Percentiles rank a stretch among this genome's conserved stretches.
Conservation (phyloP, 64 coral and sea anemone genomes). For the Stichodactyla helianthus region DNA sequence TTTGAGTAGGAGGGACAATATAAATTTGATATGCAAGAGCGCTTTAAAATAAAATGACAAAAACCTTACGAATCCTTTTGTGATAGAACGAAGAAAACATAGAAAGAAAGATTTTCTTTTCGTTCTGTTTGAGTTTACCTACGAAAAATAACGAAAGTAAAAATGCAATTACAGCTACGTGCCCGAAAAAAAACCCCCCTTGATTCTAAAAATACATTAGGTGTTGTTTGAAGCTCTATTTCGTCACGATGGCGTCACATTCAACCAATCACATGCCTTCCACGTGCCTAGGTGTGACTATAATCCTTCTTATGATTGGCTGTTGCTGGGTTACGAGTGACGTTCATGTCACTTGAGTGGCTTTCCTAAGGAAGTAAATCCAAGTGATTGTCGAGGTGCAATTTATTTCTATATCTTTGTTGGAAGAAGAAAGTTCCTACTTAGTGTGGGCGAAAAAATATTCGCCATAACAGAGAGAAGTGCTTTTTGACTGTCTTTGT, state of each 20-base stretch:
- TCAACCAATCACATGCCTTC: constrained; percentile 29
- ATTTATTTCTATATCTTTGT: constrained; percentile 17
- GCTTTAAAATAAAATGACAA: not conserved
- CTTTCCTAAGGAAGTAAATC: not conserved
- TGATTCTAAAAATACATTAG: constrained; percentile 17
- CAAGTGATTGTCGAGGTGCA: not conserved
- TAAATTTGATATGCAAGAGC: not conserved
- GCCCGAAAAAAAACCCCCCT: not conserved
- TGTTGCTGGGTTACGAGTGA: constrained; percentile 57
- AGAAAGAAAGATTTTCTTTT: constrained; percentile 2
- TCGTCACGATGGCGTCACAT: constrained; percentile 45
- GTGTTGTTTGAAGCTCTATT: constrained; percentile 23
- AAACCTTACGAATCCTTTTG: not conserved
- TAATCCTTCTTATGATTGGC: constrained; percentile 46
- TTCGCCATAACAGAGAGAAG: not conserved
- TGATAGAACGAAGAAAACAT: not conserved
- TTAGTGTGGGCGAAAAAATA: constrained; percentile 2
- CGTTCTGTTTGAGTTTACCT: not conserved
- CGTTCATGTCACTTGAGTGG: constrained; percentile 59
- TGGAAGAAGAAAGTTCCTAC: not conserved
- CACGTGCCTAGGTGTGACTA: constrained; percentile 62
- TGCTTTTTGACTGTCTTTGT: constrained; percentile 9
- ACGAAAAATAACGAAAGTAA: not conserved
- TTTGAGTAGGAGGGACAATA: not conserved
- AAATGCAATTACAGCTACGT: constrained; percentile 10